A percentile compares a stretch with the other conserved stretches of the same genome.
These are phyloP conservation scores for Malacoctenus gilli DNA, from an alignment of 2,797 vertebrate species.

Conservation along the genomic window DNA sequence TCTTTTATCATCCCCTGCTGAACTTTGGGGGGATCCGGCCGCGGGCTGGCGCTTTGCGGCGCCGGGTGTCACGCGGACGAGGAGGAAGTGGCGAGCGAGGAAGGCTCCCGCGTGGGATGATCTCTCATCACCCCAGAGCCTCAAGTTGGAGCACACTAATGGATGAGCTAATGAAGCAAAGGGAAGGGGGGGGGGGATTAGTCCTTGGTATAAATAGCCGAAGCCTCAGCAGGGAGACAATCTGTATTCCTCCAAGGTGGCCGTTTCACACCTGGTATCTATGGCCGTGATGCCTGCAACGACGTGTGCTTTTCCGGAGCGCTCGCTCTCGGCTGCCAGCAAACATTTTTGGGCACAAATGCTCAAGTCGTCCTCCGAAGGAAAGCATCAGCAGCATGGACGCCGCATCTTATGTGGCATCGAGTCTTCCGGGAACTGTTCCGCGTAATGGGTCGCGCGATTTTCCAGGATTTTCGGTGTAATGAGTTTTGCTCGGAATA, in stretches of 20 bases:
- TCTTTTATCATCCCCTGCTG: slow-evolving; percentile 66
- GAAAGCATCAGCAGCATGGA: no score
- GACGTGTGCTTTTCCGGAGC: slow-evolving; percentile 31
- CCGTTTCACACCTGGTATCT: slow-evolving; percentile 49
- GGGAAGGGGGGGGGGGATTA: slow-evolving; percentile 24
- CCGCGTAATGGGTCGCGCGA: no score
- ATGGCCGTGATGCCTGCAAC: slow-evolving; percentile 30
- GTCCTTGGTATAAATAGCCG: slow-evolving; percentile 54
- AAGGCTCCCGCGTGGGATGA: slow-evolving; percentile 45
- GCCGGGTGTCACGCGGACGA: slow-evolving; percentile 27
- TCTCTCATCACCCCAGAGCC: slow-evolving; percentile 49
- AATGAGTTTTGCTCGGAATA: no score
- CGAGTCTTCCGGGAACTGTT: no score
- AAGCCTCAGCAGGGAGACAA: slow-evolving; percentile 40
- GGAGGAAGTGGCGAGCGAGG: slow-evolving; percentile 39
- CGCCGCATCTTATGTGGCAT: no score
- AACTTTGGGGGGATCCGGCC: slow-evolving; percentile 43
- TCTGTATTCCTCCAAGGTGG: slow-evolving; percentile 49
- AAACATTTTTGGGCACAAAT: slow-evolving; percentile 4
- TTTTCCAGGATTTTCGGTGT: no score
- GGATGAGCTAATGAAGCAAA: slow-evolving; percentile 57
- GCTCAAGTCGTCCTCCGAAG: no score
- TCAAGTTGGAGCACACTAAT: slow-evolving; percentile 55
- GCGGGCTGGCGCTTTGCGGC: slow-evolving; percentile 31
- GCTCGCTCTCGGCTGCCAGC: slow-evolving; percentile 8